Evolutionary conservation across 2,888 invertebrate species (phyloP).

Genomic region (Thereva nobilitata): DNA sequence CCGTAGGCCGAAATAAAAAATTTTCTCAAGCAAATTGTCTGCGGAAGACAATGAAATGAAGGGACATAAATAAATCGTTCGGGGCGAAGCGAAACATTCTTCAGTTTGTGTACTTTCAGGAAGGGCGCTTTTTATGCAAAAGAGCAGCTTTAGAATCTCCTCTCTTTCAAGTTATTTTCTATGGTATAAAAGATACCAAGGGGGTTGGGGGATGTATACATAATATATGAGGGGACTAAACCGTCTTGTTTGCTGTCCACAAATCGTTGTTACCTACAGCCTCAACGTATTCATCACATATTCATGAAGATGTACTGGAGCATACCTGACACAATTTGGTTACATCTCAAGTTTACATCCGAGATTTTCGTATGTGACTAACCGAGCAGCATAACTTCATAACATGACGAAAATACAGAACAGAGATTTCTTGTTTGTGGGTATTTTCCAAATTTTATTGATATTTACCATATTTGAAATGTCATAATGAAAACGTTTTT

Average conservation of each 20-base stretch:
- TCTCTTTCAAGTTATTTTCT: too few relatives aligned
- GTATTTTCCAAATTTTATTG: neutral
- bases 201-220: conserved; percentile 5
- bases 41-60: too few relatives aligned
- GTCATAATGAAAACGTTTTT: neutral
- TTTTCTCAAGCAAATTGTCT: too few relatives aligned
- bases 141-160: conserved; percentile 9
- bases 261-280: conserved; percentile 14
- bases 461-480: neutral
- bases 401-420: neutral
- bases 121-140: conserved; percentile 8
- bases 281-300: conserved; percentile 13
- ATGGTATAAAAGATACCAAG: too few relatives aligned
- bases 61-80: too few relatives aligned
- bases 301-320: conserved; percentile 16
- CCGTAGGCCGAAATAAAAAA: too few relatives aligned
- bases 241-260: conserved; percentile 15
- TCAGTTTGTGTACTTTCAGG: neutral
- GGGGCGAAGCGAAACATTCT: too few relatives aligned
- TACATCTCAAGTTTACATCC: neutral
- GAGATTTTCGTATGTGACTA: conserved; percentile 1
- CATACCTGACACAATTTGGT: conserved; percentile 5
- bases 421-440: conserved; percentile 1
- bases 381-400: neutral
- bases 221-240: conserved; percentile 12